These are phyloP conservation scores for Amphipyra berbera DNA, from an alignment of 2,888 invertebrate genomes.

Conservation along the genomic window DNA sequence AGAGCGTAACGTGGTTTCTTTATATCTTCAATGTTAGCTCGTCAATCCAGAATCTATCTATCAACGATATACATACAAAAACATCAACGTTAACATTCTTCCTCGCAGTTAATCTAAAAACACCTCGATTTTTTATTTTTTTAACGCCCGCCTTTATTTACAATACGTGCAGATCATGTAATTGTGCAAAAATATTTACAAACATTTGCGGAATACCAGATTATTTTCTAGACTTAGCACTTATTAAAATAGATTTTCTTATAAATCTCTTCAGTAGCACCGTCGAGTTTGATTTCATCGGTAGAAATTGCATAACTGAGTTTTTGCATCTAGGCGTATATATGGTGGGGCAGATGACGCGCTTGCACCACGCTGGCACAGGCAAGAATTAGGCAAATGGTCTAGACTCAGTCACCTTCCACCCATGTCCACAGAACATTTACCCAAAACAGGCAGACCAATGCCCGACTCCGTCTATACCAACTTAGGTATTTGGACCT, in stretches of 20 bases:
- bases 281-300: constrained; percentile 5
- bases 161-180: constrained; percentile 5
- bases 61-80: constrained; percentile 11
- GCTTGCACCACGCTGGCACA: too few relatives aligned
- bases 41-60: constrained; percentile 8
- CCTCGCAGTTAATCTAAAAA: not conserved
- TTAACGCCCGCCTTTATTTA: constrained; percentile 3
- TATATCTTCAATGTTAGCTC: not conserved
- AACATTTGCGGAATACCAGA: constrained; percentile 9
- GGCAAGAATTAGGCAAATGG: too few relatives aligned
- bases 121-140: constrained; percentile 6
- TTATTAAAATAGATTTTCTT: constrained; percentile 15
- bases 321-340: too few relatives aligned
- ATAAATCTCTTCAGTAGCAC: constrained; percentile 5
- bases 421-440: too few relatives aligned
- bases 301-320: not conserved
- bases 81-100: constrained; percentile 2
- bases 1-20: too few relatives aligned
- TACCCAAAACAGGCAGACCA: too few relatives aligned
- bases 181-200: constrained; percentile 22
- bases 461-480: too few relatives aligned
- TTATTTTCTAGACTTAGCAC: constrained; percentile 16
- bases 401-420: too few relatives aligned
- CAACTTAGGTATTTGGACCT: too few relatives aligned
- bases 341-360: too few relatives aligned